Evolutionary conservation across 2,888 invertebrate species (phyloP), one percentile per base, ranked within the genome.

Genomic region (Lycaena phlaeas): DNA sequence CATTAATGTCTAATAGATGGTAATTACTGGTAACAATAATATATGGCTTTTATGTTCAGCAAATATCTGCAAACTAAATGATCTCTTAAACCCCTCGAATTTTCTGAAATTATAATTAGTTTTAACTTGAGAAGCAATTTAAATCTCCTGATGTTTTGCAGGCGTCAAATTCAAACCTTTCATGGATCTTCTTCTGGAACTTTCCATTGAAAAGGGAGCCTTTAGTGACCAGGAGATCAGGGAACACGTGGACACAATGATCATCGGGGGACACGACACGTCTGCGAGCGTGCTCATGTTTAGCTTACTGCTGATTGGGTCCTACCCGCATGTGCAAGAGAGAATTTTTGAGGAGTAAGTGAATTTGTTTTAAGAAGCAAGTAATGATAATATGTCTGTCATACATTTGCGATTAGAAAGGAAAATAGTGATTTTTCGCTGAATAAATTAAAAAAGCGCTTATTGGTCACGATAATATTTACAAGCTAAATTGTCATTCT

Each of bases 211-310:
- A 2, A 75, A 76, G 17, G 63, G 58, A 0, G 72, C 59, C 0
- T 72, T 87, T 3, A 85, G 77, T 3, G 85, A 87, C 50, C 57
- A 68, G 38, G 86, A 88, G 53, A 68, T 88, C 5, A 61, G 85
- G 44, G 85, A 88, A 43, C 87, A 88, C 53, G 86, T 88, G 1
- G 85, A 87, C 47, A 87, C 87, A 0, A 86, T 88, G 68, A 85
- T 88, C 43, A 76, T 86, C 2, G 87, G 85, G 1, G 88, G 87
- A 43, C 77, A 84, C 51, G 81, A 86, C 47, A 86, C 85, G 0
- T 72, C 78, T 0, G 76, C 86, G 0, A 70, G 69, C 3, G 77
- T 72, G 0, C 61, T 81, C 1, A 69, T 77, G 66, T 85, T 67
- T 43, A 68, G 74, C 0, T 53, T 85, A 34, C 48, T 79, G 36